Percentiles rank a stretch among this genome's conserved stretches.
These are phyloP conservation scores for Tragopan temminckii DNA, from an alignment of 2,797 vertebrate species.

Conservation along the genomic window DNA sequence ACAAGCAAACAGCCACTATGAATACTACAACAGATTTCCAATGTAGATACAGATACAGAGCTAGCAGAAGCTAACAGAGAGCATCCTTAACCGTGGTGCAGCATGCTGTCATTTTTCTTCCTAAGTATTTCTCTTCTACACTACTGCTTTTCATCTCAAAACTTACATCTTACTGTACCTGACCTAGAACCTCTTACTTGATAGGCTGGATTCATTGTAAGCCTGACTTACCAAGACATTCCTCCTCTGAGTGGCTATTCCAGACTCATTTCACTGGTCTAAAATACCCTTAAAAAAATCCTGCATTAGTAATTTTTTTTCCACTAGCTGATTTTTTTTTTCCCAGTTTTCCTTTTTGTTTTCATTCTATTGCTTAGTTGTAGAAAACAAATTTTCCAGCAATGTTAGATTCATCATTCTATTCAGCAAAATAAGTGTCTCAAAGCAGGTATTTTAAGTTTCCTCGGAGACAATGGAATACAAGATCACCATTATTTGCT, in stretches of 20 bases:
- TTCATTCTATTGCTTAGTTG: neutral
- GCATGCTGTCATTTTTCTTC: accelerated
- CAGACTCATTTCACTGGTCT: neutral
- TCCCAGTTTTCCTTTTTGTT: neutral
- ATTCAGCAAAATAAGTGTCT: accelerated
- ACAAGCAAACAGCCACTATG: neutral
- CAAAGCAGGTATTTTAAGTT: neutral
- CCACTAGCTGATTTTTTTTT: neutral
- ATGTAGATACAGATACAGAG: neutral
- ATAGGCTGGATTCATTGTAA: neutral
- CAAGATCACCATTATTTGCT: neutral
- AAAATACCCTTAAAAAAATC: neutral
- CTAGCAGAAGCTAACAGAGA: neutral
- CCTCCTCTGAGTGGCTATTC: neutral
- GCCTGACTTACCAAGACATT: accelerated
- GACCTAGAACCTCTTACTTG: accelerated
- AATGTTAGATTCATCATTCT: neutral
- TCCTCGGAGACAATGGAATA: neutral
- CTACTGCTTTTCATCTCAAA: neutral
- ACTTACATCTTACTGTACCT: neutral
- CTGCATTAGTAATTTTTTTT: neutral
- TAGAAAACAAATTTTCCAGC: neutral
- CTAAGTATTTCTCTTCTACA: neutral
- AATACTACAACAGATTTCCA: neutral
- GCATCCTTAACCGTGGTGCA: neutral